Base-by-base conservation (phyloP, 1,140 invertebrate genomes). In the Trachymyrmex septentrionalis region DNA sequence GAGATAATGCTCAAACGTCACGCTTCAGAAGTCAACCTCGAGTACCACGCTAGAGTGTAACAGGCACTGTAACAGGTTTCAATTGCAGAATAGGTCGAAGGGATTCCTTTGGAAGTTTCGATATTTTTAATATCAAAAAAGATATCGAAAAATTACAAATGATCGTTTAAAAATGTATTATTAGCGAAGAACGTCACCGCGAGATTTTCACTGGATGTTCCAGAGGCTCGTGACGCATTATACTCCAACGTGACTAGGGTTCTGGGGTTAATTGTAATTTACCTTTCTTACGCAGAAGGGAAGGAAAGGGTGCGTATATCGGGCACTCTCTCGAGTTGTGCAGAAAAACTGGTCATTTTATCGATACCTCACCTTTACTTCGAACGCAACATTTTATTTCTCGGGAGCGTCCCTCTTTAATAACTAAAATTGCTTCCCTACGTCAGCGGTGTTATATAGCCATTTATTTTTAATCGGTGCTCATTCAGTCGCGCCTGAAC, bases 391-490 rank as follows among this genome's bases (percentile, higher is more conserved):
- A 75, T 84, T 84, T 84, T 84, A 84, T 84, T 84, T 38, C 55
- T 75, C 80, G 55, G 27, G 80, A 84, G 69, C 55, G 80, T 63
- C 69, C 80, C 82, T 78, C 72, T 85, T 85, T 85, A 77, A 85
- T 78, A 78, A 85, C 75, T 85, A 78, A 71, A 86, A 86, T 80
- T 86, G 73, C 73, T 81, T 69, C 53, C 76, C 61, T 86, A 69
- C 63, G 59, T 76, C 80, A 73, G 44, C 24, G 55, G 63, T 76
- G 77, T 73, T 86, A 86, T 77, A 63, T 61, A 69, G 72, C 53
- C 81, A 85, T 78, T 88, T 89, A 88, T 88, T 85, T 88, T 88
- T 75, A 73, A 88, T 85, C 73, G 80, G 72, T 75, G 81, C 53
- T 78, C 78, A 72, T 89, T 89, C 73, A 80, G 55, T 88, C 72